phyloP scores from a whole-genome alignment of 2,888 invertebrate species.

The Trissolcus japonicus region DNA sequence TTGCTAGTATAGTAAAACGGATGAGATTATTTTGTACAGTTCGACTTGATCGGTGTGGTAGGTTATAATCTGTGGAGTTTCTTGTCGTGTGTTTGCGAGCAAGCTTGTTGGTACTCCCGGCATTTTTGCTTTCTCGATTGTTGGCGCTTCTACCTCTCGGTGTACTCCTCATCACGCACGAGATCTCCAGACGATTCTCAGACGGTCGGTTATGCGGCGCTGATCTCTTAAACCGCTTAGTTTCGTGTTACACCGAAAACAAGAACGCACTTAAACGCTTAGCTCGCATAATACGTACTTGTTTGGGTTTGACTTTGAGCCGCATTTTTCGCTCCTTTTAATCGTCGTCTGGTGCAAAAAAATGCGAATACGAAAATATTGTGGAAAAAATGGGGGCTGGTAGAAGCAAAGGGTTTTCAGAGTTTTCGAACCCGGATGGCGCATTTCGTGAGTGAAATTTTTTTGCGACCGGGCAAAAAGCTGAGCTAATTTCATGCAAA shows the following conservation, averaged over 20 bases:
- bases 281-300: conserved; percentile 71
- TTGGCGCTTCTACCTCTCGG: conserved; percentile 41
- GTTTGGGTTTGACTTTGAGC: conserved; percentile 67
- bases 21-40: too few relatives aligned
- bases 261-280: conserved; percentile 74
- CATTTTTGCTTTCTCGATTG: conserved; percentile 49
- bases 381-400: background rate
- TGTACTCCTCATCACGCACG: conserved; percentile 60
- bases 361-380: background rate
- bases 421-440: conserved; percentile 13
- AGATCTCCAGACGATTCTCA: conserved; percentile 70
- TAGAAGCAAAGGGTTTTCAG: background rate
- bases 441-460: conserved; percentile 43
- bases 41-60: conserved; percentile 31
- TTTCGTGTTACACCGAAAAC: conserved; percentile 76
- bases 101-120: conserved; percentile 26
- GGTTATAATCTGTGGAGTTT: conserved; percentile 45
- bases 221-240: conserved; percentile 76
- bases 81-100: conserved; percentile 42
- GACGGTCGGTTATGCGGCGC: conserved; percentile 70
- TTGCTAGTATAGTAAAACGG: too few relatives aligned
- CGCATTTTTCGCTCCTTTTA: conserved; percentile 48
- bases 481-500: conserved; percentile 43
- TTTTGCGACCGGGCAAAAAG: conserved; percentile 34
- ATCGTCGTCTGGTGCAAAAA: conserved; percentile 17